These are phyloP conservation scores for Lipophrys pholis DNA, from an alignment of 2,113 vertebrate genomes.

Conservation along the genomic window DNA sequence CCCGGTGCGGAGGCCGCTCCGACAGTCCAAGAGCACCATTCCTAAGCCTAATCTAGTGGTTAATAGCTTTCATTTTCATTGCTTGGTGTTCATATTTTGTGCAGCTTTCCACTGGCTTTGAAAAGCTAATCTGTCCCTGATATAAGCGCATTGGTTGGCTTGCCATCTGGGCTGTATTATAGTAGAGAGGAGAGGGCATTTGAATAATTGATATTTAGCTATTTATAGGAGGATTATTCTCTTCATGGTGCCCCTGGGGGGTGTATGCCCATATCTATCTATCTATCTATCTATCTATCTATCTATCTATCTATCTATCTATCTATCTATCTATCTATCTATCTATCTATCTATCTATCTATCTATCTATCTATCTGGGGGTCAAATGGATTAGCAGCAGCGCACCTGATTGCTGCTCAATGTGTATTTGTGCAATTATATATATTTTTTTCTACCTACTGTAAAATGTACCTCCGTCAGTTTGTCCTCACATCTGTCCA, in stretches of 20 bases:
- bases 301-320: slow-evolving; percentile 43
- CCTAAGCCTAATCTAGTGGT: slow-evolving; percentile 65
- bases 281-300: slow-evolving; percentile 43
- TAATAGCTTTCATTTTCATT: slow-evolving; percentile 70
- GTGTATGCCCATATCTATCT: slow-evolving; percentile 19
- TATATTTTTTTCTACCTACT: slow-evolving; percentile 2
- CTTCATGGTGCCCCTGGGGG: slow-evolving; percentile 66
- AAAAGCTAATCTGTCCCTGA: slow-evolving; percentile 80
- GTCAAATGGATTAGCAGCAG: not conserved
- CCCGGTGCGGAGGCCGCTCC: slow-evolving; percentile 19
- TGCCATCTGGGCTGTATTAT: slow-evolving; percentile 81
- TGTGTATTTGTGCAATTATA: not conserved
- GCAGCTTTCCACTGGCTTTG: slow-evolving; percentile 76
- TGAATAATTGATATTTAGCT: slow-evolving; percentile 83
- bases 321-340: slow-evolving; percentile 39
- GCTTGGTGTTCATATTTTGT: slow-evolving; percentile 63
- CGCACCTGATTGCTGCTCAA: not conserved
- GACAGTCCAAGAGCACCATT: slow-evolving; percentile 29
- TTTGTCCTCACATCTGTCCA: slow-evolving; percentile 53
- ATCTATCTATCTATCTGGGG: slow-evolving; percentile 15
- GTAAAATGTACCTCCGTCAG: slow-evolving; percentile 14
- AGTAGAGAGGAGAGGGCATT: slow-evolving; percentile 70
- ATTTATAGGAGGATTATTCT: slow-evolving; percentile 80
- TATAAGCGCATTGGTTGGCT: slow-evolving; percentile 76
- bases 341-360: slow-evolving; percentile 31